These are phyloP conservation scores for Drosophila ficusphila DNA, from an alignment of 1,140 invertebrate genomes.

Conservation along the genomic window DNA sequence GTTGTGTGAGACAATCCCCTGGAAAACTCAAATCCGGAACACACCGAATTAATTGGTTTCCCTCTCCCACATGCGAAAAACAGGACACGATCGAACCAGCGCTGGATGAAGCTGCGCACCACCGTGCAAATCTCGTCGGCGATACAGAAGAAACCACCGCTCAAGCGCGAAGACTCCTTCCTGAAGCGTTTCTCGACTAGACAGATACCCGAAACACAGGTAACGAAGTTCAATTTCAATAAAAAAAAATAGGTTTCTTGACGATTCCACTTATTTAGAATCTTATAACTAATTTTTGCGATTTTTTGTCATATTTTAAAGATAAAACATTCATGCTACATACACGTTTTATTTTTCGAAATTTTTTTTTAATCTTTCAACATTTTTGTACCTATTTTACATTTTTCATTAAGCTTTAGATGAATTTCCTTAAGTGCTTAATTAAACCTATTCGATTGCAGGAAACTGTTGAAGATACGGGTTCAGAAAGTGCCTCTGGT, in stretches of 20 bases:
- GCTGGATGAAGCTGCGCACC: conserved; percentile 97
- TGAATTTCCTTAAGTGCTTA: no score
- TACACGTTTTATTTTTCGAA: no score
- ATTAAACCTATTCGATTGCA: no score
- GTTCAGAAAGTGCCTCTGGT: conserved; percentile 87
- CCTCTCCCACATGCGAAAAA: conserved; percentile 23
- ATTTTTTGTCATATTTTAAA: no score
- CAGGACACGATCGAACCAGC: conserved; percentile 95
- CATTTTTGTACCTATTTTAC: no score
- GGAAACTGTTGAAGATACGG: conserved; percentile 87
- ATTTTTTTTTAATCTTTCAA: no score
- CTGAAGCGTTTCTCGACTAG: conserved; percentile 96
- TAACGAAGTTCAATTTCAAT: no score
- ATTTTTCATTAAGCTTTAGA: no score
- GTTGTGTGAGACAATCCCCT: conserved; percentile 49
- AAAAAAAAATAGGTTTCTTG: no score
- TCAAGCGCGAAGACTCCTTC: conserved; percentile 96
- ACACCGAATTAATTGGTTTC: background rate
- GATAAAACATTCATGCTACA: no score
- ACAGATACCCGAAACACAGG: conserved; percentile 94
- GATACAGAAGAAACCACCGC: conserved; percentile 92
- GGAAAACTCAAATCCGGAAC: background rate
- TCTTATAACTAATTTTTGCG: no score
- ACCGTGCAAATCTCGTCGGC: conserved; percentile 96
- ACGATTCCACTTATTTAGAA: no score